Evolutionary conservation across 2,113 vertebrate species (phyloP), one percentile per base, ranked within the genome.

Genomic region (Jacana jacana): DNA sequence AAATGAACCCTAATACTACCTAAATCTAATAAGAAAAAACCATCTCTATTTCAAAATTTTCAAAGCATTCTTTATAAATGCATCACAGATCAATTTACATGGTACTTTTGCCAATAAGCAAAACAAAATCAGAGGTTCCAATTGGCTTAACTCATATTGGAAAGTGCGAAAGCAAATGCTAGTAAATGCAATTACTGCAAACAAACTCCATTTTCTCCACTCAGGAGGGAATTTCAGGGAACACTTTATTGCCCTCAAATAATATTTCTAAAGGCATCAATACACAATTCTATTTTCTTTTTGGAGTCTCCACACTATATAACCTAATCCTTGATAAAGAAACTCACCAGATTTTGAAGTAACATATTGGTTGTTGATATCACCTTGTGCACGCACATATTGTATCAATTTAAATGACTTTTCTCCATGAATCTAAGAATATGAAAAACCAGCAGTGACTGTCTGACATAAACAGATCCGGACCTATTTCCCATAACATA

Each of bases 51-150:
- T 98, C 97, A 95, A 95, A 98, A 98, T 72, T 98, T 98, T 98
- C 97, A 97, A 97, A 96, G 97, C 95, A 93, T 97, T 97, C 97
- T 93, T 96, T 94, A 93, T 97, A 98, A 98, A 97, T 94, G 97
- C 97, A 98, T 98, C 98, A 97, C 96, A 97, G 97, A 98, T 98
- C 98, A 98, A 99, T 98, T 98, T 98, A 98, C 98, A 98, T 98
- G 98, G 97, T 97, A 85, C 97, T 98, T 98, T 95, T 96, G 96
- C 94, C 97, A 97, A 98, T 98, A 98, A 98, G 98, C 98, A 98
- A 98, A 98, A 98, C 97, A 91, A 97, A 98, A 98, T 98, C 98
- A 98, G 95, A 97, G 97, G 97, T 98, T 98, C 97, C 98, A 98
- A 98, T 97, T 97, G 98, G 98, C 98, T 98, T 98, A 98, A 95